phyloP scores from a whole-genome alignment of 1,140 invertebrate genomes.

The Zaprionus taronus region DNA sequence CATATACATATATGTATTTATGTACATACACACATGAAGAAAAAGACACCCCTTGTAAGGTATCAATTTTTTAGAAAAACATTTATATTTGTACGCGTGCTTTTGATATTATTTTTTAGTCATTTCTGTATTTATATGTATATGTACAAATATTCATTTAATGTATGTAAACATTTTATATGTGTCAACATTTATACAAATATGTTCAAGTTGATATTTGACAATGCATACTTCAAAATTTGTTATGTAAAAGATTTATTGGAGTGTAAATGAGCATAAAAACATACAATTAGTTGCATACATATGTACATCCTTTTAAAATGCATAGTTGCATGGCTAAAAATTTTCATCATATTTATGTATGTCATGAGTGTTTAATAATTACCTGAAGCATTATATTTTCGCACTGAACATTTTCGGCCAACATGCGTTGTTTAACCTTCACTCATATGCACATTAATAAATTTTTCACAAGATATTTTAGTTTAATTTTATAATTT shows the following conservation, averaged over 20 bases:
- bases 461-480: conserved; percentile 40
- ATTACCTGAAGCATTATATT: conserved; percentile 41
- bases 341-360: not conserved
- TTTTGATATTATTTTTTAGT: not conserved
- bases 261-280: not conserved
- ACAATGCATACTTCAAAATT: not conserved
- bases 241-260: not conserved
- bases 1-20: not conserved
- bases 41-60: not conserved
- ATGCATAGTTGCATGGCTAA: not conserved
- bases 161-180: not conserved
- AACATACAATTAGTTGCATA: not conserved
- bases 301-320: not conserved
- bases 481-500: conserved; percentile 40
- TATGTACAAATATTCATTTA: conserved; percentile 11
- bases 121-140: not conserved
- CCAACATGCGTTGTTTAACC: conserved; percentile 8
- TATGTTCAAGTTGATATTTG: not conserved
- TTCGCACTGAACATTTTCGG: conserved; percentile 31
- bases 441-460: conserved; percentile 44
- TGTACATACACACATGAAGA: not conserved
- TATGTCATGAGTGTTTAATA: conserved; percentile 13
- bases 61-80: conserved; percentile 1
- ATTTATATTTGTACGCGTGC: not conserved
- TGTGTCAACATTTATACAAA: not conserved